Conservation (phyloP, 1,140 invertebrate genomes). For the Zaprionus gabonicus region DNA sequence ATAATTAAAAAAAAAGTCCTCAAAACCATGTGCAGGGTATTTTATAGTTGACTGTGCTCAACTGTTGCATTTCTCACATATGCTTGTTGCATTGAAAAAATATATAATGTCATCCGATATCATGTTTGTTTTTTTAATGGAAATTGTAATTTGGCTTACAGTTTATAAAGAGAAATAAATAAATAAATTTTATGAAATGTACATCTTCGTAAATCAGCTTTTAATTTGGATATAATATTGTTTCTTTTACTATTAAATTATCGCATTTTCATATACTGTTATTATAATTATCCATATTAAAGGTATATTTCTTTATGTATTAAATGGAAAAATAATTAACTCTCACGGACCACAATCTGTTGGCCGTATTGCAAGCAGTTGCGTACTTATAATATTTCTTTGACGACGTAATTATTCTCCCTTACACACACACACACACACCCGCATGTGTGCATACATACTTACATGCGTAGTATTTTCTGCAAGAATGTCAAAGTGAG, state of each 20-base stretch:
- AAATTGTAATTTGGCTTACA: background rate
- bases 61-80: conserved; percentile 1
- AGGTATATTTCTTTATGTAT: background rate
- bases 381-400: background rate
- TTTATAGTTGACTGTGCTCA: background rate
- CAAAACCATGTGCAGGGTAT: background rate
- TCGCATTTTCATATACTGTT: no score
- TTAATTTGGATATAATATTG: no score
- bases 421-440: background rate
- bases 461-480: background rate
- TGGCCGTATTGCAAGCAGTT: background rate
- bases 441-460: background rate
- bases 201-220: no score
- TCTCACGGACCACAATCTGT: background rate
- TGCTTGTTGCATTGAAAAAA: conserved; percentile 2
- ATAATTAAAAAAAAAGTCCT: no score
- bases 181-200: no score
- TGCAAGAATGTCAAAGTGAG: conserved; percentile 4
- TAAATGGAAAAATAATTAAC: background rate
- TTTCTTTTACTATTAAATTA: no score
- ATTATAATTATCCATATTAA: no score
- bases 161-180: background rate
- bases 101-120: background rate
- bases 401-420: conserved; percentile 1
- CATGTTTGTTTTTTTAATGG: background rate